These are phyloP conservation scores for Catostomus latipinnis DNA, from an alignment of 2,797 vertebrate genomes.

Conservation along the genomic window DNA sequence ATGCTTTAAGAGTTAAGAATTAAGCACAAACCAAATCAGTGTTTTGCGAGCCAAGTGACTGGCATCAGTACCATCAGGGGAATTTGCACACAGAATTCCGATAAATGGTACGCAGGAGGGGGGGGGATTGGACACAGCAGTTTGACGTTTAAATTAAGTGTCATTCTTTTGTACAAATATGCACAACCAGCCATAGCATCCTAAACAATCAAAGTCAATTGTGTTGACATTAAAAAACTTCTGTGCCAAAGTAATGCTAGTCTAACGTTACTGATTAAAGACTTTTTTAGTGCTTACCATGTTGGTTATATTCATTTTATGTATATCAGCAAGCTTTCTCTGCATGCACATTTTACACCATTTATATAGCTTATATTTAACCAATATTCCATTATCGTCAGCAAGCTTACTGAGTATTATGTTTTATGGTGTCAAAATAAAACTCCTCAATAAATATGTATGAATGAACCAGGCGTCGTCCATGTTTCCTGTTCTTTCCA, in stretches of 20 bases:
- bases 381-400: too few relatives aligned
- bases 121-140: neutral
- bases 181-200: neutral
- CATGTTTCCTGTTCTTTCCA: too few relatives aligned
- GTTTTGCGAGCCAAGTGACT: constrained; percentile 49
- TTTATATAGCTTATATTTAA: too few relatives aligned
- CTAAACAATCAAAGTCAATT: neutral
- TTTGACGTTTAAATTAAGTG: neutral
- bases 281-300: too few relatives aligned
- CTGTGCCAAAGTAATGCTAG: neutral
- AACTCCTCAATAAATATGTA: too few relatives aligned
- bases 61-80: constrained; percentile 50
- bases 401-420: too few relatives aligned
- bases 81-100: constrained; percentile 22
- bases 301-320: too few relatives aligned
- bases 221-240: neutral
- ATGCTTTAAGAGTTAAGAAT: constrained; percentile 49
- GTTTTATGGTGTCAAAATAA: too few relatives aligned
- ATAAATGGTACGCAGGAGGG: constrained; percentile 8
- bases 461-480: too few relatives aligned
- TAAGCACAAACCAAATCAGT: constrained; percentile 50
- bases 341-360: too few relatives aligned
- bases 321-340: too few relatives aligned
- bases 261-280: neutral
- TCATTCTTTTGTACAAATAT: neutral